Evolutionary conservation across 2,888 invertebrate species (phyloP).

Genomic region (Miltochrista miniata): DNA sequence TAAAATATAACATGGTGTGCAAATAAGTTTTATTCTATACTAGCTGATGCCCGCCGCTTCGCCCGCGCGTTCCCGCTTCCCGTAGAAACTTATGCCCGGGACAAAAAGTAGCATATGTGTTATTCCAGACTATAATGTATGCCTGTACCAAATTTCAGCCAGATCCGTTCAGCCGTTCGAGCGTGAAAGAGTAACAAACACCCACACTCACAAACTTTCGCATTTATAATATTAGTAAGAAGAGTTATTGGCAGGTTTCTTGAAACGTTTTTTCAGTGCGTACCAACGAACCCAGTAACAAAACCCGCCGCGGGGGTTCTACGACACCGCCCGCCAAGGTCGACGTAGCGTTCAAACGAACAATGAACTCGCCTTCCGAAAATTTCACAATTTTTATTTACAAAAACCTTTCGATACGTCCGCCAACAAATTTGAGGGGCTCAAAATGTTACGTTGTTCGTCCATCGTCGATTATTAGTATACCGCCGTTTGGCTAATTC

Average conservation of each 20-base stretch:
- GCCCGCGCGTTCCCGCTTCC: too few relatives aligned
- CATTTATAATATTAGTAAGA: background rate
- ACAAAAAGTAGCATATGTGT: too few relatives aligned
- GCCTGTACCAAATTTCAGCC: too few relatives aligned
- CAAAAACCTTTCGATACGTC: conserved; percentile 59
- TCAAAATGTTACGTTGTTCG: conserved; percentile 46
- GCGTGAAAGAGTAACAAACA: too few relatives aligned
- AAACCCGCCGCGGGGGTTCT: conserved; percentile 15
- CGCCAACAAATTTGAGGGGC: conserved; percentile 58
- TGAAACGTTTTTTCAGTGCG: conserved; percentile 20
- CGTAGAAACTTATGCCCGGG: too few relatives aligned
- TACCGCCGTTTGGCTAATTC: conserved; percentile 66
- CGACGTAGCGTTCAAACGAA: conserved; percentile 39
- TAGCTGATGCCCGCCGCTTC: too few relatives aligned
- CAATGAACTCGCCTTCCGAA: conserved; percentile 50
- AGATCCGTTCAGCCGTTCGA: too few relatives aligned
- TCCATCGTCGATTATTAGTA: conserved; percentile 58
- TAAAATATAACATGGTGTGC: too few relatives aligned
- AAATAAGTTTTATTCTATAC: too few relatives aligned
- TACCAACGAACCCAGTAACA: conserved; percentile 6
- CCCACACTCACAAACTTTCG: too few relatives aligned
- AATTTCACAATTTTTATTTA: conserved; percentile 49
- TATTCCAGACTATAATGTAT: too few relatives aligned
- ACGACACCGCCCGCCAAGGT: conserved; percentile 42
- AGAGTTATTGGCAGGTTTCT: conserved; percentile 10